Conservation (phyloP, 2,888 invertebrate species). For the Pycnomerus fuliginosus region DNA sequence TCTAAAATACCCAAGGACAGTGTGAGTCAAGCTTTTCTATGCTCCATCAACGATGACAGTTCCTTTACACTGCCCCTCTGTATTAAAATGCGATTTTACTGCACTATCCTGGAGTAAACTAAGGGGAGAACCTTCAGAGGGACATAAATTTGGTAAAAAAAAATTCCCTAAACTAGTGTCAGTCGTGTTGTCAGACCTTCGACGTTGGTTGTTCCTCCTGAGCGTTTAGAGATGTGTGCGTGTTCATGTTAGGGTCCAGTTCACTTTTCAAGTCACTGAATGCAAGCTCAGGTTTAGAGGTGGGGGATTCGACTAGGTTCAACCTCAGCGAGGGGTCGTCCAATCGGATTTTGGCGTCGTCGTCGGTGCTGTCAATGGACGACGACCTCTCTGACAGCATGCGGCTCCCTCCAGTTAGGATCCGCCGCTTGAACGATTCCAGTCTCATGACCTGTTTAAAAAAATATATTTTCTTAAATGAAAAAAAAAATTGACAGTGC, state of each 20-base stretch:
- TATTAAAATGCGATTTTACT: not conserved
- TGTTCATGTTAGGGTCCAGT: conserved; percentile 44
- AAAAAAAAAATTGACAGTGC: too few relatives aligned
- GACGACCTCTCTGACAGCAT: conserved; percentile 45
- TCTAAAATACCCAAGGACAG: not conserved
- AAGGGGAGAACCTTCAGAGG: not conserved
- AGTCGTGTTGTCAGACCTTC: conserved; percentile 31
- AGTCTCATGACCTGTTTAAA: conserved; percentile 69
- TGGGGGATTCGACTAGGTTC: conserved; percentile 40
- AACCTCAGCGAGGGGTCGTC: conserved; percentile 51
- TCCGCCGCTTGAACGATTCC: conserved; percentile 65
- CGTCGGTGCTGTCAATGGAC: conserved; percentile 49
- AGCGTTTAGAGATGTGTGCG: conserved; percentile 33
- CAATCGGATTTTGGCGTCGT: conserved; percentile 45
- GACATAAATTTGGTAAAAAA: conserved; percentile 12
- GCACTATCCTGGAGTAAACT: not conserved
- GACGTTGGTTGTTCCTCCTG: conserved; percentile 19
- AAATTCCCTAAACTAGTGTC: conserved; percentile 13
- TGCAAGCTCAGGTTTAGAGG: conserved; percentile 37
- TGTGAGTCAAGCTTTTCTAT: not conserved
- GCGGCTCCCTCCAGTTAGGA: conserved; percentile 49
- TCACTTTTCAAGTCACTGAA: conserved; percentile 33
- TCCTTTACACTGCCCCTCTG: conserved; percentile 6
- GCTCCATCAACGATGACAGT: conserved; percentile 7
- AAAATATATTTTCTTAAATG: too few relatives aligned